Base-by-base conservation (phyloP, 2,888 invertebrate species). In the Agrilus cyanescens region DNA sequence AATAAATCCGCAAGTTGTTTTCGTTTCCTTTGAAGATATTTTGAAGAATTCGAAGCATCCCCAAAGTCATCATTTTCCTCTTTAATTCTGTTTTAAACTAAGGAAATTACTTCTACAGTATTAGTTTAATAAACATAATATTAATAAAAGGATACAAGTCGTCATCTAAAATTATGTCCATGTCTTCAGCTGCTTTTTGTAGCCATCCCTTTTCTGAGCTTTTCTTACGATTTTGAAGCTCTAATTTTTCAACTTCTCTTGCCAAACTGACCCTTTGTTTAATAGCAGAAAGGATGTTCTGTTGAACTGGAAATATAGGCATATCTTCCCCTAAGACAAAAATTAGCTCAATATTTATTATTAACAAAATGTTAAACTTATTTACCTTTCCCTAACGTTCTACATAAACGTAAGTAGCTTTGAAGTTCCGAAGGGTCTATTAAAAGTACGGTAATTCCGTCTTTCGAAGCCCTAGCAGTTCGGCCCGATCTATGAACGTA, bases 401-500 rank as follows among this genome's bases (percentile, higher is more conserved):
- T 75, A 54, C 91, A 86, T 12, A 97, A 71, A 58, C 85, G 85
- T 1, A 80, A 66, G 54, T 90, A 97, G 45, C 75, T 75, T 45
- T 74, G 76, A 1, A 85, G 76, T 61, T 97, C 97, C 0, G 79
- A 75, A 0, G 94, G 89, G 57, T 93, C 93, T 68, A 96, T 84
- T 54, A 98, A 73, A 48, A 97, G 73, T 3, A 98, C 79, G 3
- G 96, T 90, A 8, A 96, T 78, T 0, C 98, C 98, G 57, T 88
- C 82, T 46, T 82, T 80, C 42, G 76, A 75, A 0, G 93, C 95
- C 40, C 98, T 73, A 0, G 97, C 98, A 1, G 98, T 98, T 42
- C 98, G 74, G 0, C 98, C 98, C 58, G 95, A 94, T 46, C 98
- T 76, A 62, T 98, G 98, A 0, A 98, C 84, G 64, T 98, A 98